These are phyloP conservation scores for Eupithecia insigniata DNA, from an alignment of 2,888 invertebrate genomes.

Conservation along the genomic window DNA sequence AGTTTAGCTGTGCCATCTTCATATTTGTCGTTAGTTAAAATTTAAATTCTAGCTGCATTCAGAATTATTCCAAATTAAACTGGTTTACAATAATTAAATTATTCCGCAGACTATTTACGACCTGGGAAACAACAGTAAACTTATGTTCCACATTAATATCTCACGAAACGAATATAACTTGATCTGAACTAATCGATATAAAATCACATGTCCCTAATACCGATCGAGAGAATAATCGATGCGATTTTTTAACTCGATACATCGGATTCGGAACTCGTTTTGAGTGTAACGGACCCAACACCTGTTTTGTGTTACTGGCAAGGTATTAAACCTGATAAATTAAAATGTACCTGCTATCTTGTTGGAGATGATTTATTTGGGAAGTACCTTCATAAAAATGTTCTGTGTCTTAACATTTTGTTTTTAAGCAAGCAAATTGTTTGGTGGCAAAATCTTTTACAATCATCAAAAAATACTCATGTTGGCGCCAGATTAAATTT, in stretches of 20 bases:
- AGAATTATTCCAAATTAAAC: background rate
- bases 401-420: background rate
- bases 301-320: constrained; percentile 52
- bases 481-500: no score
- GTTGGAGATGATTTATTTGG: constrained; percentile 12
- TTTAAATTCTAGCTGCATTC: background rate
- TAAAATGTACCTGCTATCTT: constrained; percentile 13
- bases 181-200: constrained; percentile 35
- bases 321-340: constrained; percentile 49
- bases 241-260: constrained; percentile 53
- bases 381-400: background rate
- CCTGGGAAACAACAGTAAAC: constrained; percentile 7
- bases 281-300: constrained; percentile 63
- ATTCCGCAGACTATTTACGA: background rate
- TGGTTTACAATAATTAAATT: background rate
- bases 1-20: background rate
- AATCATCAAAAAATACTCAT: no score
- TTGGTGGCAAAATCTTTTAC: no score
- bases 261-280: constrained; percentile 56
- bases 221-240: constrained; percentile 47
- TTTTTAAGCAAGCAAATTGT: background rate
- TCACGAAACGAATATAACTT: constrained; percentile 29
- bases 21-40: no score
- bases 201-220: constrained; percentile 27
- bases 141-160: constrained; percentile 25